Base-by-base conservation (phyloP, 2,888 invertebrate genomes). In the Yponomeuta sedellus region DNA sequence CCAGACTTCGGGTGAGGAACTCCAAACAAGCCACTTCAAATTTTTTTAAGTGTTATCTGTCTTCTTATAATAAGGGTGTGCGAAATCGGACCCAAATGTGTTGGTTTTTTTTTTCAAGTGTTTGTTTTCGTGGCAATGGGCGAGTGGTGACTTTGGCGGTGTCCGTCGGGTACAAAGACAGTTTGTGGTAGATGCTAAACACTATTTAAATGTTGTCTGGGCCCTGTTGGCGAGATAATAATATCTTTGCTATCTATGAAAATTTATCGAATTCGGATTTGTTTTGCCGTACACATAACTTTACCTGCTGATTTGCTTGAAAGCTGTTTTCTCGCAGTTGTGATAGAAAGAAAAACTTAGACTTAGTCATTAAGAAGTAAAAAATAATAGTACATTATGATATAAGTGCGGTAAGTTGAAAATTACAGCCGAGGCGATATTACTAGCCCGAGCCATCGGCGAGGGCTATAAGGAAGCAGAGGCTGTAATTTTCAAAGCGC, bases 61-160 rank as follows among this genome's bases (percentile, higher is more conserved):
- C 74, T 74, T 78, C 82, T 74, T 85, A 57, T 65, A 77, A 82
- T 78, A 86, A 85, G 84, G 77, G 80, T 77, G 84, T 87, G 90
- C 83, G 88, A 90, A 87, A 85, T 25, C n/a, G 64, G 19, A 6
- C 25, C 61, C 22, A 44, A 19, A 52, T 16, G 44, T 52, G 44
- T 52, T 52, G 44, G n/a, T n/a, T n/a, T 44, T 25, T 66, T 65
- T 66, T 65, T 58, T 58, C 20, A 52, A 22, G 10, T 58, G 25
- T 28, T 28, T 59, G 20, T 19, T 34, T 34, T 58, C n/a, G 22
- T 12, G 8, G 22, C 25, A 61, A 61, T 61, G 66, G n/a, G 19
- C 28, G 11, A 61, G 77, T 80, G 82, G 70, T 69, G 80, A 71
- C 84, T 82, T 88, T 86, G 88, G 78, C 81, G 81, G 82, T 67